Evolutionary conservation across 2,888 invertebrate genomes (phyloP).

Genomic region (Norana najaformis): DNA sequence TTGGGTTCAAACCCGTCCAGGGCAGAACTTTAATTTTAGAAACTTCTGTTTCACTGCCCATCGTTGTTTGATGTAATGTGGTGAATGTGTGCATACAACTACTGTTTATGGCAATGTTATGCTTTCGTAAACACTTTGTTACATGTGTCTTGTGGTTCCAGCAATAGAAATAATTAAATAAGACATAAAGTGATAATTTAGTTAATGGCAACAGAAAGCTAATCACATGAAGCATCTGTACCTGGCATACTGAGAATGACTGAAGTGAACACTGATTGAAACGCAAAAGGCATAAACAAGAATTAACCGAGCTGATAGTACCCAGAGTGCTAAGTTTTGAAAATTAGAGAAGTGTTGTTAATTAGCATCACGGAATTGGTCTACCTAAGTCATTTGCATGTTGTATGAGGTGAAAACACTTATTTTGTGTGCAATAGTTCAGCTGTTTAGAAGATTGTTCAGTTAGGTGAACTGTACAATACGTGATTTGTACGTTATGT

Average conservation of each 20-base stretch:
- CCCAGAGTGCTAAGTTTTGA: background rate
- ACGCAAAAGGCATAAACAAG: too few species aligned
- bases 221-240: background rate
- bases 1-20: conserved; percentile 7
- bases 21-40: conserved; percentile 10
- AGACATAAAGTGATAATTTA: conserved; percentile 4
- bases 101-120: background rate
- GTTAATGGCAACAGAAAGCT: background rate
- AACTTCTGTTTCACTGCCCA: conserved; percentile 13
- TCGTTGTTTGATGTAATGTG: background rate
- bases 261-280: background rate
- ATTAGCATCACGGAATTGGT: background rate
- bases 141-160: background rate
- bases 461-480: background rate
- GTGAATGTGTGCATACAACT: background rate
- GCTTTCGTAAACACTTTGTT: conserved; percentile 13
- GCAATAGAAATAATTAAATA: conserved; percentile 4
- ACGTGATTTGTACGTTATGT: background rate
- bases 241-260: background rate
- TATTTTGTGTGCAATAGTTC: background rate
- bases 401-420: background rate
- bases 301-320: background rate
- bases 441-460: background rate
- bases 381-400: background rate
- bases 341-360: background rate